Conservation (phyloP, 2,888 invertebrate genomes). For the Peribatodes rhomboidaria region DNA sequence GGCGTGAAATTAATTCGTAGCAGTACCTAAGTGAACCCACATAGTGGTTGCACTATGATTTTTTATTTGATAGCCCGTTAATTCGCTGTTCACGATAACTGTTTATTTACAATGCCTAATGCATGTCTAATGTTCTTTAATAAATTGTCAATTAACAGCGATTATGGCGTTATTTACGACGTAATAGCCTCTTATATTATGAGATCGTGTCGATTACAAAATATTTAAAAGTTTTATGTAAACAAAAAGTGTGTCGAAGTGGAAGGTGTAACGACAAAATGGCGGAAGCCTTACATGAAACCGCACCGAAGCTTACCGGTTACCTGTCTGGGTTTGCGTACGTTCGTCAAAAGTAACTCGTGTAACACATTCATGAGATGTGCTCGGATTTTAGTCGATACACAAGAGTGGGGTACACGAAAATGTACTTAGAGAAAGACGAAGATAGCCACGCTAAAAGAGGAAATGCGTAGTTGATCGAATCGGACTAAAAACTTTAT, state of each 20-base stretch:
- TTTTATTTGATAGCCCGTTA: not conserved
- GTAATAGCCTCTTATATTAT: not conserved
- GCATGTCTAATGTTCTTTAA: not conserved
- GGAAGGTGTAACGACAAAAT: constrained; percentile 32
- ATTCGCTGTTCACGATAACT: not conserved
- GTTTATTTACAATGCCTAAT: not conserved
- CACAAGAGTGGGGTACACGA: not conserved
- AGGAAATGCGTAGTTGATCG: not conserved
- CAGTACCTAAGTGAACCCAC: not conserved
- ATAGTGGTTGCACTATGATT: not conserved
- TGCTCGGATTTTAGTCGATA: constrained; percentile 5
- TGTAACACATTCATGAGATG: constrained; percentile 14
- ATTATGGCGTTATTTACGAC: not conserved
- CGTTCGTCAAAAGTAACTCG: constrained; percentile 17
- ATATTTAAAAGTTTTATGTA: constrained; percentile 8
- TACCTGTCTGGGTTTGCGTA: constrained; percentile 29
- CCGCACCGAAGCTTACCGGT: constrained; percentile 34
- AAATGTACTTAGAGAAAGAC: not conserved
- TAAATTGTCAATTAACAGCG: not conserved
- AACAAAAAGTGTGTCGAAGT: constrained; percentile 14
- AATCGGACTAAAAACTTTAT: not conserved
- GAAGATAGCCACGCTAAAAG: not conserved
- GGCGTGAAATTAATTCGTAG: not conserved
- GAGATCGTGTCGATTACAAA: not conserved
- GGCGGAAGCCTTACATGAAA: constrained; percentile 38